A percentile compares a stretch with the other conserved stretches of the same genome.
Conservation (phyloP, 2,797 vertebrate genomes). For the Neosilurus hyrtlii region DNA sequence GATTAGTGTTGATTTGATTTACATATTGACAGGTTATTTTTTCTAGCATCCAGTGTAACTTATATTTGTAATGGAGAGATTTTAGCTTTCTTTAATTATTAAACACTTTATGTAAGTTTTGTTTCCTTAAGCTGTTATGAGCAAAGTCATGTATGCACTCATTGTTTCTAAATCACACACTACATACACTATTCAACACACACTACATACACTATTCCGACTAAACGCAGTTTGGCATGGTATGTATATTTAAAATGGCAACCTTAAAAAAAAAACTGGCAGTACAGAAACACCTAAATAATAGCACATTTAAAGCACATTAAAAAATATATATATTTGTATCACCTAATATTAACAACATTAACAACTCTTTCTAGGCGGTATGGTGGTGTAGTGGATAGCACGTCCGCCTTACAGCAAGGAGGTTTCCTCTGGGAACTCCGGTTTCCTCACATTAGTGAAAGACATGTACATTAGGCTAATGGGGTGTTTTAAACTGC, state of each 20-base stretch:
- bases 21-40: background rate
- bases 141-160: background rate
- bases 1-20: background rate
- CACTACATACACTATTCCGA: too few species aligned
- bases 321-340: background rate
- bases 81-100: background rate
- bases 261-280: background rate
- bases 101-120: background rate
- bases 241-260: background rate
- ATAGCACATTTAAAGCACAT: background rate
- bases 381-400: too few species aligned
- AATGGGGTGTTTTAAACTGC: too few species aligned
- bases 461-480: too few species aligned
- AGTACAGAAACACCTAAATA: background rate
- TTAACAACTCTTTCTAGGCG: too few species aligned
- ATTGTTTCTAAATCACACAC: background rate
- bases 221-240: background rate
- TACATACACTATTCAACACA: too few species aligned
- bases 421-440: too few species aligned
- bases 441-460: too few species aligned
- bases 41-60: background rate
- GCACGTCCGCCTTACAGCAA: too few species aligned
- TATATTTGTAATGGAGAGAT: constrained; percentile 1
- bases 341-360: background rate
- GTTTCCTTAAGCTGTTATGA: background rate